phyloP scores from a whole-genome alignment of 2,113 vertebrate genomes.

The Sylvilagus bachmani region DNA sequence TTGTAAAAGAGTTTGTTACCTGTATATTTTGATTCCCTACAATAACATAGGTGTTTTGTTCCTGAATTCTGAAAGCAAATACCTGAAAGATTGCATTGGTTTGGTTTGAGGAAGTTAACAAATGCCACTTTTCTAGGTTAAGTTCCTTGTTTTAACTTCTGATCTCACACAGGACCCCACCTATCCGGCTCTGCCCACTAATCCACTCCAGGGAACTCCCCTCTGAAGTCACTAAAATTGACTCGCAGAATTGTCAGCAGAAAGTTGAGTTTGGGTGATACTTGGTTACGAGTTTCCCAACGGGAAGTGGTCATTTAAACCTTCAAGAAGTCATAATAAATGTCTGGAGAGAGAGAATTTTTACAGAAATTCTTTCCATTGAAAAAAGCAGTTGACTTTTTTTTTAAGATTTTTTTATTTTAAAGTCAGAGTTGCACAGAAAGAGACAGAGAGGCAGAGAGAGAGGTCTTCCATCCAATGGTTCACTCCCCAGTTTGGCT shows the following conservation, averaged over 20 bases:
- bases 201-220: slow-evolving; percentile 73
- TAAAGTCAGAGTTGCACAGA: too few relatives aligned
- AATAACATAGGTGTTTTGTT: background rate
- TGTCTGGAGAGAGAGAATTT: background rate
- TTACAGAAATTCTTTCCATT: background rate
- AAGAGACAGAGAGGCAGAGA: too few relatives aligned
- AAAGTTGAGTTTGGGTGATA: slow-evolving; percentile 17
- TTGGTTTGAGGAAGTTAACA: slow-evolving; percentile 43
- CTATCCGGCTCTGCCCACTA: slow-evolving; percentile 65
- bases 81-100: slow-evolving; percentile 28
- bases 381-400: background rate
- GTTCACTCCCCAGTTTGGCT: too few relatives aligned
- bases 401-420: background rate
- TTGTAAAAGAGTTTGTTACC: background rate
- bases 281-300: slow-evolving; percentile 13
- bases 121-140: slow-evolving; percentile 56
- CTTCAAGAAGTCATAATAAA: slow-evolving; percentile 13
- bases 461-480: too few relatives aligned
- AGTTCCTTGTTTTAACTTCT: slow-evolving; percentile 72
- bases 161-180: slow-evolving; percentile 48
- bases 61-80: slow-evolving; percentile 2
- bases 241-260: slow-evolving; percentile 2
- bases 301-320: slow-evolving; percentile 47
- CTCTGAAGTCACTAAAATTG: slow-evolving; percentile 63
- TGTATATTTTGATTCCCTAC: slow-evolving; percentile 31